Conservation (phyloP, 2,888 invertebrate genomes). For the Plebejus argus region DNA sequence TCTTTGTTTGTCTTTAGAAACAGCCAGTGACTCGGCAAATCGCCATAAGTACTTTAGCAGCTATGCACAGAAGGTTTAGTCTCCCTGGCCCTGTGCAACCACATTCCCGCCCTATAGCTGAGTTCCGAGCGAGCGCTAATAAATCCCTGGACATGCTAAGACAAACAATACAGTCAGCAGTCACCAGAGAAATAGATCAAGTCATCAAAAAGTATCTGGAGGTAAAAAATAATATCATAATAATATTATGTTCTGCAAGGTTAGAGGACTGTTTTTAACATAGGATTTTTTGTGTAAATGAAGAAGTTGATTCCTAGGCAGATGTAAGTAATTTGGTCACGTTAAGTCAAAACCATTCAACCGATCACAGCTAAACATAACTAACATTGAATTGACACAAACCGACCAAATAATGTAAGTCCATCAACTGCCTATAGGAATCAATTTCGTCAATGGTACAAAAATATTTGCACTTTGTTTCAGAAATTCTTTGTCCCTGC, state of each 20-base stretch:
- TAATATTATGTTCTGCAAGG: too few species aligned
- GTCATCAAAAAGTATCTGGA: conserved; percentile 89
- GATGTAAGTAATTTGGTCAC: too few species aligned
- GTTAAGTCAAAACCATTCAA: too few species aligned
- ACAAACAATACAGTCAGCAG: conserved; percentile 87
- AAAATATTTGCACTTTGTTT: conserved; percentile 49
- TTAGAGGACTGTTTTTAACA: too few species aligned
- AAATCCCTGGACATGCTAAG: conserved; percentile 88
- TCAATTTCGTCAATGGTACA: too few species aligned
- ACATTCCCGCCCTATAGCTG: conserved; percentile 74
- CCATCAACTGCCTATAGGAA: too few species aligned
- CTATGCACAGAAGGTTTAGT: conserved; percentile 80
- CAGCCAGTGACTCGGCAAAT: conserved; percentile 82
- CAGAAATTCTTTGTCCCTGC: conserved; percentile 91
- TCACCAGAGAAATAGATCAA: conserved; percentile 89
- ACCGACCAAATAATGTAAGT: too few species aligned
- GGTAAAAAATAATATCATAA: conserved; percentile 61
- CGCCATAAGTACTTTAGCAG: conserved; percentile 85
- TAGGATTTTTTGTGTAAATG: too few species aligned
- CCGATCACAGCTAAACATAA: too few species aligned
- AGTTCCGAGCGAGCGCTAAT: conserved; percentile 83
- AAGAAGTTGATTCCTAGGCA: too few species aligned
- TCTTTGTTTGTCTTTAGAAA: conserved; percentile 57
- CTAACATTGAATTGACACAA: too few species aligned
- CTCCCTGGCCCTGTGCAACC: conserved; percentile 79